These are phyloP conservation scores for Holothuria scabra DNA, from an alignment of 53 echinoderm and acorn worm species.

Conservation along the genomic window DNA sequence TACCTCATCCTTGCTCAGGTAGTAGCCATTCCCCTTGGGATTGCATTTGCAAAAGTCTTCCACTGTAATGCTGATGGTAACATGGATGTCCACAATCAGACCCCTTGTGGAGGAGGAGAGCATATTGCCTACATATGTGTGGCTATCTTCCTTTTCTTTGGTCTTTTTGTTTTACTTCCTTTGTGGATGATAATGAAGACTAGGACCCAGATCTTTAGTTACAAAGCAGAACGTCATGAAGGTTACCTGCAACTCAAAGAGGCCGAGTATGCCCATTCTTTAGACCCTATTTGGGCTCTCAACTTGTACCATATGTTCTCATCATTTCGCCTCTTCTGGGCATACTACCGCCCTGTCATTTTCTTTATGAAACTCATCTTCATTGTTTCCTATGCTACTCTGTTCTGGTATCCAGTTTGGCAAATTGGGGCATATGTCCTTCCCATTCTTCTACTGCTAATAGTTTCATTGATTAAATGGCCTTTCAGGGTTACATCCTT, in stretches of 20 bases:
- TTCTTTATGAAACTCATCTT: constrained; percentile 82
- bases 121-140: constrained; percentile 83
- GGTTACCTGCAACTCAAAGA: constrained; percentile 97
- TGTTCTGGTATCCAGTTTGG: constrained; percentile 79
- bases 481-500: constrained; percentile 90
- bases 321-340: constrained; percentile 95
- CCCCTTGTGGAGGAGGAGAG: constrained; percentile 77
- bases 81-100: constrained; percentile 94
- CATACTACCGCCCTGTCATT: constrained; percentile 89
- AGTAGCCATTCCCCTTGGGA: constrained; percentile 85
- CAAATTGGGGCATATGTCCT: constrained; percentile 73
- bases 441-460: constrained; percentile 71
- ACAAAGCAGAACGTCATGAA: constrained; percentile 86
- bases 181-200: constrained; percentile 95
- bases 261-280: constrained; percentile 82
- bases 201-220: constrained; percentile 80
- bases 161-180: constrained; percentile 82
- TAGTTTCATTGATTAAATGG: constrained; percentile 74
- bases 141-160: constrained; percentile 66
- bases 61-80: constrained; percentile 85
- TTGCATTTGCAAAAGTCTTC: constrained; percentile 80
- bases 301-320: constrained; percentile 95
- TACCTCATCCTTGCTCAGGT: constrained; percentile 78
- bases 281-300: constrained; percentile 90
- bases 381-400: constrained; percentile 70